Base-by-base conservation (phyloP, 2,888 invertebrate genomes). In the Caenorhabditis sp. region DNA sequence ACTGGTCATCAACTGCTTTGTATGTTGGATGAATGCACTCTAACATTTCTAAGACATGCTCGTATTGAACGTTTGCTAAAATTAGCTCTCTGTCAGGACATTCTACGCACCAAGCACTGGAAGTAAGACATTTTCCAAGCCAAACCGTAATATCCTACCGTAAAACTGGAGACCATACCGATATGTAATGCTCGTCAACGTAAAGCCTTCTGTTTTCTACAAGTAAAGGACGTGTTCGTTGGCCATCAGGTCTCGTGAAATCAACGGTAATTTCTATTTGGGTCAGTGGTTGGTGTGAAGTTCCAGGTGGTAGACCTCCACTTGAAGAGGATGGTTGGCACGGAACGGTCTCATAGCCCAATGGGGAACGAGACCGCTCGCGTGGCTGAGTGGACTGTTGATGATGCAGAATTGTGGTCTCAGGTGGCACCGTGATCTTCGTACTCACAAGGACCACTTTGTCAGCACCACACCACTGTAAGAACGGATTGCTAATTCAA, bases 21-120 rank as follows among this genome's bases (percentile, higher is more conserved):
- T 91, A 92, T 2, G 90, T 90, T 13, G 91, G 91, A 84, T 91
- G 92, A 26, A 91, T 92, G 71, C 91, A 91, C 61, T 87, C 87
- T 15, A 91, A 76, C 87, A 92, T 86, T 77, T 91, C 91, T 56
- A 90, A 62, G 0, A 91, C 89, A 62, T 91, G 89, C 9, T 90
- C 90, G 61, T 91, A 91, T 64, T 90, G 89, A 22, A 90, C 91
- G 81, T 91, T 90, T n/a, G 91, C 91, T 35, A 91, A 80, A 32
- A 90, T 92, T 32, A 91, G 82, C 64, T 92, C 91, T 40, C 91
- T 70, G 60, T 91, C 91, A 11, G 91, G 91, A 69, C 91, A 91
- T 70, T 91, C 91, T 26, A 90, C 88, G 70, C 90, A 91, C 91
- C 91, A 91, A 0, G 91, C 89, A 51, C 90, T 87, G 77, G 44